These are phyloP conservation scores for Archocentrus centrarchus DNA, from an alignment of 2,113 vertebrate genomes.

Conservation along the genomic window DNA sequence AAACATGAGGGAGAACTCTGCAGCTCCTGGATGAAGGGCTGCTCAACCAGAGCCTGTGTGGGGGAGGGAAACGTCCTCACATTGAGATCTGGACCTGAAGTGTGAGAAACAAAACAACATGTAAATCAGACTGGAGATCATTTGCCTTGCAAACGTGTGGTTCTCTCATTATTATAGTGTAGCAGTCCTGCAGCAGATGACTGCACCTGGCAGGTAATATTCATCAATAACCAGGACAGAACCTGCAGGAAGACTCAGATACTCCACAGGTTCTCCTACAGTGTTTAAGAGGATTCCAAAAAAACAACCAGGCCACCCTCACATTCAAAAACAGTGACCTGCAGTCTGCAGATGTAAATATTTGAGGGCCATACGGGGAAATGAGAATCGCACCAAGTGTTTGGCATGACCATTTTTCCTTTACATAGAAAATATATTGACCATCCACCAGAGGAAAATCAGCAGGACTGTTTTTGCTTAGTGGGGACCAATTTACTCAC, in stretches of 20 bases:
- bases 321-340: background rate
- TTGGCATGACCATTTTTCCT: background rate
- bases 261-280: background rate
- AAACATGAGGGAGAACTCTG: slow-evolving; percentile 79
- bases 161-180: background rate
- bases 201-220: background rate
- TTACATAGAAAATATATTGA: too few species aligned
- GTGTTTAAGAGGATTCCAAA: background rate
- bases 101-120: slow-evolving; percentile 14
- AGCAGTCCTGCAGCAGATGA: background rate
- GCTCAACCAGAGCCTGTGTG: slow-evolving; percentile 83
- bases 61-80: slow-evolving; percentile 84
- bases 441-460: background rate
- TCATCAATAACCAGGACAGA: background rate
- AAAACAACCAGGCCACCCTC: background rate
- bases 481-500: background rate
- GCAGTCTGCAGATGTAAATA: background rate
- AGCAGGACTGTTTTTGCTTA: too few species aligned
- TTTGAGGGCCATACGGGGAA: background rate
- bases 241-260: background rate
- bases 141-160: slow-evolving; percentile 51
- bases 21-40: slow-evolving; percentile 83
- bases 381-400: background rate
- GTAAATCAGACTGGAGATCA: slow-evolving; percentile 6
- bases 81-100: slow-evolving; percentile 85